phyloP scores from a whole-genome alignment of 2,888 invertebrate genomes.

The Drosophila siamana region DNA sequence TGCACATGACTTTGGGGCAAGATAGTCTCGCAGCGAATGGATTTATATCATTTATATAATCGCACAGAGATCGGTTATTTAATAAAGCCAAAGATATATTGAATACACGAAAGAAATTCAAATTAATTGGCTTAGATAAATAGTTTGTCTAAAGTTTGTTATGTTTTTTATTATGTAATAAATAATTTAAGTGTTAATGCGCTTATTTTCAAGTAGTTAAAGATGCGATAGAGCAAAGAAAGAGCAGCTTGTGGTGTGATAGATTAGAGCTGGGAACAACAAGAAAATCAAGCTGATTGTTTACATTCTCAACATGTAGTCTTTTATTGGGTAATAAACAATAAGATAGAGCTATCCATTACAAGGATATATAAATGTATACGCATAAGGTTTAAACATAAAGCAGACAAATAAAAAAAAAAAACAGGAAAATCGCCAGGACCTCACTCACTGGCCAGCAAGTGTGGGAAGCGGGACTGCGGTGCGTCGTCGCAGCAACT shows the following conservation, averaged over 20 bases:
- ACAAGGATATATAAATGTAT: background rate
- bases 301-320: background rate
- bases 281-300: no score
- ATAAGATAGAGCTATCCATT: background rate
- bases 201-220: no score
- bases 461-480: background rate
- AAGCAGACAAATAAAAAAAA: background rate
- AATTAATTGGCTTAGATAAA: no score
- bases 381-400: background rate
- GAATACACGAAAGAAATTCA: no score
- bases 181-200: no score
- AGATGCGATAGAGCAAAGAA: no score
- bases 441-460: background rate
- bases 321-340: background rate
- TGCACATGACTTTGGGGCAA: background rate
- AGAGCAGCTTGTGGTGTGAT: no score
- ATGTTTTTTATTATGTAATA: no score
- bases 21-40: background rate
- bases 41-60: background rate
- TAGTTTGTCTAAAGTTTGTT: no score
- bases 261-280: no score
- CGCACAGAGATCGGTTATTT: background rate
- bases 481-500: constrained; percentile 9
- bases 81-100: background rate
- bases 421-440: background rate